Conservation (phyloP, 2,888 invertebrate genomes). For the Perdita meconis region DNA sequence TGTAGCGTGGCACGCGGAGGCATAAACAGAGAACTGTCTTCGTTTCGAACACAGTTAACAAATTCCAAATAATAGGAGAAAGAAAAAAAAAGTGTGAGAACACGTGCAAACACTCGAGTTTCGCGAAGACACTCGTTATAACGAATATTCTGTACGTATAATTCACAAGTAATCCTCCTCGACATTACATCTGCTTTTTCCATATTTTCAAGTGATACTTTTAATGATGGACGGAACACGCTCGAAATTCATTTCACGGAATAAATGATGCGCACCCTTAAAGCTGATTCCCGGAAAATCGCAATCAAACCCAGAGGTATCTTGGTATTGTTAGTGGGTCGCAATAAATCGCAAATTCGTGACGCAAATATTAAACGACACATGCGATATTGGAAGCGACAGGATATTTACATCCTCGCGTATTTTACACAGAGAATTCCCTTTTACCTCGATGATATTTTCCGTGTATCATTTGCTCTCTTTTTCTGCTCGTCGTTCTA, state of each 20-base stretch:
- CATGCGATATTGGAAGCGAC: conserved; percentile 20
- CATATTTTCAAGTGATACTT: background rate
- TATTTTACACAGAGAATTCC: background rate
- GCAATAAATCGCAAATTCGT: conserved; percentile 25
- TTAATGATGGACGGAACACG: background rate
- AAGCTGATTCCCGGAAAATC: background rate
- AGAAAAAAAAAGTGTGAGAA: too few species aligned
- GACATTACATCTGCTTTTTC: background rate
- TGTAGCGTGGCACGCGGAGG: background rate
- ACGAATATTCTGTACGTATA: background rate
- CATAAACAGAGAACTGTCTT: too few species aligned
- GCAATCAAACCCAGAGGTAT: conserved; percentile 12
- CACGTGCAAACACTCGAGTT: too few species aligned
- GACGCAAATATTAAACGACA: conserved; percentile 14
- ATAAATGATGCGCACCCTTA: background rate
- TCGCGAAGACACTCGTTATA: too few species aligned
- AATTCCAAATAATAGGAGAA: too few species aligned
- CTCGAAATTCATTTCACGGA: background rate
- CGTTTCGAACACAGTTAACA: too few species aligned
- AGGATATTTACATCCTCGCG: background rate
- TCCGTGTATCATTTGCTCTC: background rate
- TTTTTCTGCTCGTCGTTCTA: background rate
- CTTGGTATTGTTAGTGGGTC: conserved; percentile 9
- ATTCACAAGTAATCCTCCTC: background rate
- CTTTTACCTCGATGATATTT: background rate